Base-by-base conservation (phyloP, 2,797 vertebrate species). In the Crypturellus tataupa region DNA sequence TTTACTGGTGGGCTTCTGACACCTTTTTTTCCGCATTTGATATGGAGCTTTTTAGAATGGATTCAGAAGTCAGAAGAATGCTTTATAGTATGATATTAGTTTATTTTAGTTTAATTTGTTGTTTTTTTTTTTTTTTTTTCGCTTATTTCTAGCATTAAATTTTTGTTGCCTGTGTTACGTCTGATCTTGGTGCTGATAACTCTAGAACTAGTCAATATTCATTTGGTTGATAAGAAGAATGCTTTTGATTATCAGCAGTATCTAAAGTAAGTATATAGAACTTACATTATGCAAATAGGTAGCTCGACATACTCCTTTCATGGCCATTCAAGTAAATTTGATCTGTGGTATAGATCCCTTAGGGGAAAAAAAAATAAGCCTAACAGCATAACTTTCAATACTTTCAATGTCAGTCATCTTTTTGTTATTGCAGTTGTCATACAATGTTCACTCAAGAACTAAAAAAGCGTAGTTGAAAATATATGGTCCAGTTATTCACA, bases 201-300 rank as follows among this genome's bases (percentile, higher is more conserved):
- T 2, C 40, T 98, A 93, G 97, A 98, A 39, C 15, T 98, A 85
- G 33, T 95, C 72, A 97, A 60, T 12, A 6, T 98, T 47, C 95
- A 97, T 27, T 55, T 29, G 3, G 77, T 97, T 85, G 67, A 5
- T 68, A 75, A 89, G 59, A 97, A 97, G 83, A 91, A 31, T 33
- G 6, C 76, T 73, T 37, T 8, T 25, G 97, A 97, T 42, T 96
- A 94, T 81, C 97, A 96, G n/a, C 96, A 90, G 58, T 98, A 98
- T 46, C 89, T 98, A 21, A 98, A 95, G 98, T 98, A 58, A 97
- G 97, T 97, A 53, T 65, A 6, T 71, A 60, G 44, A 35, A 67
- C 35, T 60, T 79, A 55, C 5, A 42, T 58, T 20, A 55, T 79
- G 23, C 81, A 93, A 82, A 56, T 25, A 83, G 19, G 18, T 60